Percentiles rank a stretch among this genome's conserved stretches.
These are phyloP conservation scores for Diadema setosum DNA, from an alignment of 35 echinoderm and acorn worm genomes.

Conservation along the genomic window DNA sequence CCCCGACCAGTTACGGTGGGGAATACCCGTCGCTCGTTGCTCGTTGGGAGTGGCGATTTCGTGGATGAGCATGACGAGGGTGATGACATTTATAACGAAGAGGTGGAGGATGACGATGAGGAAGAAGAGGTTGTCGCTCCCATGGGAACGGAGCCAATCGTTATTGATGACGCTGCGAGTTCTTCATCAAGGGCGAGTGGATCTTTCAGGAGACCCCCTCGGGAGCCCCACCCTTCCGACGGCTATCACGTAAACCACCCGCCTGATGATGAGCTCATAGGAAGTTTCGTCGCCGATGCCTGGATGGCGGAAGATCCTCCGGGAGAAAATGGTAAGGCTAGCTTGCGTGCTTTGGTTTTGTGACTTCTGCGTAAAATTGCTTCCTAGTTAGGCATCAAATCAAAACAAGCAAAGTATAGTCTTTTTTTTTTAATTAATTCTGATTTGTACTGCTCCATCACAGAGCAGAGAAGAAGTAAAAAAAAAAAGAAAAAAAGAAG, in stretches of 20 bases:
- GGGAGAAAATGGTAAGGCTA: not conserved
- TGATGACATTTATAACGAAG: not conserved
- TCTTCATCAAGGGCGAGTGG: not conserved
- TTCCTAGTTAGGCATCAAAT: too few relatives aligned
- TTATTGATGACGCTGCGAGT: not conserved
- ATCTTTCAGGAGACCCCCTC: not conserved
- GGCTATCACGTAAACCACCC: not conserved
- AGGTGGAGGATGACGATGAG: not conserved
- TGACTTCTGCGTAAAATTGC: too few relatives aligned
- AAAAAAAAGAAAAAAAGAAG: too few relatives aligned
- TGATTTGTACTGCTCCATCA: too few relatives aligned
- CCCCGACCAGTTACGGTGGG: not conserved
- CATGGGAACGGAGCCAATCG: not conserved
- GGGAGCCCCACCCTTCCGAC: not conserved
- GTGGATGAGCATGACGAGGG: not conserved
- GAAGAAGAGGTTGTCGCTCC: not conserved
- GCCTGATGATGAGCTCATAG: not conserved
- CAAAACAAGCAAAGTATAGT: too few relatives aligned
- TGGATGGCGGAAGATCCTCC: slow-evolving; percentile 3
- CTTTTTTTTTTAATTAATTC: too few relatives aligned
- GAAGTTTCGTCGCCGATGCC: not conserved
- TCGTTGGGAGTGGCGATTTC: not conserved
- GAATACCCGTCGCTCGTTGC: not conserved
- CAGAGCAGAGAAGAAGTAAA: too few relatives aligned
- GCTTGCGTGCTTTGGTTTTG: too few relatives aligned